A percentile compares a stretch with the other conserved stretches of the same genome.
phyloP scores from a whole-genome alignment of 2,888 invertebrate species.

The Orthosia cruda region DNA sequence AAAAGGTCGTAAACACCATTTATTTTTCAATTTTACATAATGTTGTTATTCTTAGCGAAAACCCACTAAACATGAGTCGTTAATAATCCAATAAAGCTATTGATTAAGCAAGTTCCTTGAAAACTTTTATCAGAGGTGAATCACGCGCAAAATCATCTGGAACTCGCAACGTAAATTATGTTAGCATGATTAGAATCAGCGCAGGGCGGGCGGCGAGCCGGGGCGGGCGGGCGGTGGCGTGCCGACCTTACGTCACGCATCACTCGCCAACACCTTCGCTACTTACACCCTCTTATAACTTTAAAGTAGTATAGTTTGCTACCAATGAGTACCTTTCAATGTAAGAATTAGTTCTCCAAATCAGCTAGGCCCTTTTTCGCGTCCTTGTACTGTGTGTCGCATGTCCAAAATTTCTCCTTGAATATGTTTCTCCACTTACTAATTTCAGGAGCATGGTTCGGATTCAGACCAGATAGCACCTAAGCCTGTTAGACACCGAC shows the following conservation, averaged over 20 bases:
- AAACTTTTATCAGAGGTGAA: slow-evolving; percentile 69
- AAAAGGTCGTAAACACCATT: no score
- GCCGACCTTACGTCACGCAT: slow-evolving; percentile 81
- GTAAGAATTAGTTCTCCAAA: not conserved
- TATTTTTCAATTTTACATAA: no score
- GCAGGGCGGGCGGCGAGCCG: slow-evolving; percentile 61
- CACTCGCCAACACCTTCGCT: slow-evolving; percentile 54
- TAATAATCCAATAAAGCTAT: slow-evolving; percentile 22
- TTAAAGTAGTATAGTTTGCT: slow-evolving; percentile 10
- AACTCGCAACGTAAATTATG: slow-evolving; percentile 80
- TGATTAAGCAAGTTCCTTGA: slow-evolving; percentile 51
- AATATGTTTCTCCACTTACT: no score
- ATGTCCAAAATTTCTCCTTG: no score
- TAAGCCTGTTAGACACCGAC: no score
- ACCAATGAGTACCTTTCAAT: not conserved
- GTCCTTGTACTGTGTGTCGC: no score
- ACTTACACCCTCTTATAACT: slow-evolving; percentile 37
- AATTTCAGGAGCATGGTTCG: no score
- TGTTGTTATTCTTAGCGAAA: not conserved
- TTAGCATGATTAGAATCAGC: slow-evolving; percentile 84
- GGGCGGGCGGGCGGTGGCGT: slow-evolving; percentile 70
- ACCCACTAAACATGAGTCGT: not conserved
- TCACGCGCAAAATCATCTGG: slow-evolving; percentile 79
- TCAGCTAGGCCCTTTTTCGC: no score
- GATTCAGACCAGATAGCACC: no score